phyloP scores from a whole-genome alignment of 2,113 vertebrate species.

The Grammomys dolichurus region DNA sequence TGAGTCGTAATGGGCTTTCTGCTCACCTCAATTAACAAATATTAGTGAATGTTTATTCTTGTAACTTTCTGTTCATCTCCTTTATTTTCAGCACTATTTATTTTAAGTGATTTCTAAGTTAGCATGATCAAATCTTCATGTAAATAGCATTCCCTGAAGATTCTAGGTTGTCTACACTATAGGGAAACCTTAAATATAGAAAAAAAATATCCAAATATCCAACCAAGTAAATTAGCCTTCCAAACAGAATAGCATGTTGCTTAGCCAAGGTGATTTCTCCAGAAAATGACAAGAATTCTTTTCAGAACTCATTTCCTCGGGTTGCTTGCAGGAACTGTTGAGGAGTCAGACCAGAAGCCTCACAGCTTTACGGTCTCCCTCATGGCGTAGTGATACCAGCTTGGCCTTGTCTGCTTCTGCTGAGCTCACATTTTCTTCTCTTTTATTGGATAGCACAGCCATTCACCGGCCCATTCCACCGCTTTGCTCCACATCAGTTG shows the following conservation, averaged over 20 bases:
- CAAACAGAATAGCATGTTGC: background rate
- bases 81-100: constrained; percentile 32
- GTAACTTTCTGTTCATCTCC: constrained; percentile 18
- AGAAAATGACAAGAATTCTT: background rate
- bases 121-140: background rate
- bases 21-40: background rate
- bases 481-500: background rate
- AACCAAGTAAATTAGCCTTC: background rate
- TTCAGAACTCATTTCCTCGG: background rate
- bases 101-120: constrained; percentile 21
- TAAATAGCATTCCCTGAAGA: background rate
- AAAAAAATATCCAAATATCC: background rate
- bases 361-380: background rate
- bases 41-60: constrained; percentile 12
- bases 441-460: background rate
- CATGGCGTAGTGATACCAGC: background rate
- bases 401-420: background rate
- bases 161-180: background rate
- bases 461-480: background rate
- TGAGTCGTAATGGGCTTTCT: background rate
- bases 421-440: background rate
- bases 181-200: constrained; percentile 32
- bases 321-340: background rate
- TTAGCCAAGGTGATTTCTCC: background rate
- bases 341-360: background rate